These are phyloP conservation scores for Lacanobia wlatinum DNA, from an alignment of 2,888 invertebrate genomes.

Conservation along the genomic window DNA sequence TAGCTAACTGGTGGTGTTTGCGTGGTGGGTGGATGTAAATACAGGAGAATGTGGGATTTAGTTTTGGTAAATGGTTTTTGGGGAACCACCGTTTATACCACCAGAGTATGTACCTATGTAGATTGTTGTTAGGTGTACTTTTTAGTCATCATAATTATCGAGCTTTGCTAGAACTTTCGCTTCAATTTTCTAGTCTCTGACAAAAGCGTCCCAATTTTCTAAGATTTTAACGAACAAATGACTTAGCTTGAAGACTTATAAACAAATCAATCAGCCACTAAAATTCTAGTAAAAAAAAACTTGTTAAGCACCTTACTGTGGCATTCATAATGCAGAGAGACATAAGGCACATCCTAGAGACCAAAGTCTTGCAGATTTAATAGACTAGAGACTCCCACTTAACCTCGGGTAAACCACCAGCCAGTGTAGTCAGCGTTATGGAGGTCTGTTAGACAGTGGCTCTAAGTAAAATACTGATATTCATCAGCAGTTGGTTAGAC, in stretches of 20 bases:
- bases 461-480: no score
- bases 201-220: neutral
- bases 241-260: neutral
- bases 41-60: constrained; percentile 27
- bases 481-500: neutral
- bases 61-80: constrained; percentile 3
- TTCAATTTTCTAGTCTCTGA: neutral
- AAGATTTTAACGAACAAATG: neutral
- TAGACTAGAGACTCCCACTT: no score
- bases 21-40: constrained; percentile 29
- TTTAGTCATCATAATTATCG: neutral
- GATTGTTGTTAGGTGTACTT: neutral
- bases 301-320: neutral
- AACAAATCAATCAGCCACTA: neutral
- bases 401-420: no score
- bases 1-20: constrained; percentile 60
- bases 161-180: neutral
- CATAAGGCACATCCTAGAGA: neutral
- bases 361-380: neutral
- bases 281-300: neutral
- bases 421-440: no score
- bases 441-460: no score
- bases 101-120: neutral
- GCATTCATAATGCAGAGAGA: neutral
- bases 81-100: constrained; percentile 4